Percentiles rank a stretch among this genome's conserved stretches.
These are phyloP conservation scores for Chironex yamaguchii DNA, from an alignment of 30 jellyfish, hydroid and myxozoan genomes.

Conservation along the genomic window DNA sequence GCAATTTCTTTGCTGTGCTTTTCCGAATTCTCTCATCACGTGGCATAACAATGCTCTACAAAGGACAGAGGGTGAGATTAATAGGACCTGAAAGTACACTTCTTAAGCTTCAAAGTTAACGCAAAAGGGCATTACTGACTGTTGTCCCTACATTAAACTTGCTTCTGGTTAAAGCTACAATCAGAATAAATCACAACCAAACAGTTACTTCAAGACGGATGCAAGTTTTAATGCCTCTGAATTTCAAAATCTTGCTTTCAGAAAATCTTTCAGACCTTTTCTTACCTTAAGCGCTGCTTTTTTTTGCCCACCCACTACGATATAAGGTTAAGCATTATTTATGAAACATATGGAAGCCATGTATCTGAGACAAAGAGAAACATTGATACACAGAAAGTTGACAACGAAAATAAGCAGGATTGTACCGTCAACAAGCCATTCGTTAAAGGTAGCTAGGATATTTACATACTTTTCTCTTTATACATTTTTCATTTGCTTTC, in stretches of 20 bases:
- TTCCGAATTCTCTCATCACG: conserved; percentile 32
- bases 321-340: neutral
- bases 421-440: too few relatives aligned
- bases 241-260: neutral
- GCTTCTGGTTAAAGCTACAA: neutral
- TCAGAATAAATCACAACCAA: conserved; percentile 4
- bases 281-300: neutral
- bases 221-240: neutral
- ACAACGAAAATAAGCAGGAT: too few relatives aligned
- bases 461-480: too few relatives aligned
- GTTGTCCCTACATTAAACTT: neutral
- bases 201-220: neutral
- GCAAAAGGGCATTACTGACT: conserved; percentile 1
- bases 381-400: too few relatives aligned
- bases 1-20: conserved; percentile 37
- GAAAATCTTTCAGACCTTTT: neutral
- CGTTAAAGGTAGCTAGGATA: too few relatives aligned
- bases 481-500: too few relatives aligned
- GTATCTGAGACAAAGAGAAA: too few relatives aligned
- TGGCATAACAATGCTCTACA: conserved; percentile 30
- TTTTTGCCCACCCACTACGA: neutral
- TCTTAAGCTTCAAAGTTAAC: neutral
- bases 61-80: conserved; percentile 2
- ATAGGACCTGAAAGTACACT: neutral
- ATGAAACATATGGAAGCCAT: too few relatives aligned